Base-by-base conservation (phyloP, 2,888 invertebrate species). In the Lysandra bellargus region DNA sequence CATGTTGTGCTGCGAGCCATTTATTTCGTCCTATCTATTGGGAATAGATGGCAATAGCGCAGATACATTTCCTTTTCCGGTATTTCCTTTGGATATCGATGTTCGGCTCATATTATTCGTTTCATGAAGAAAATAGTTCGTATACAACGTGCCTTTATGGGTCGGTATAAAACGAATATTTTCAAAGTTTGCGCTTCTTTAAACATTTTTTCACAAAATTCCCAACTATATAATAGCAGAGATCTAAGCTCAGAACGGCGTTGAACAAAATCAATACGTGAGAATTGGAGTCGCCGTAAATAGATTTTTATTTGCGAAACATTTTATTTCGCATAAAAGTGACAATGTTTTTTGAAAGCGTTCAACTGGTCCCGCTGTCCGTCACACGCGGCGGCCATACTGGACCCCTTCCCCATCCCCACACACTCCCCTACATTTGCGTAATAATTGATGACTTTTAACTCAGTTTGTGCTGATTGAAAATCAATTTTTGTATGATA, bases 61-160 rank as follows among this genome's bases (percentile, higher is more conserved):
- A 69, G 69, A 69, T 69, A 57, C 76, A 76, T 76, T 76, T 76
- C 76, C 76, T 53, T 53, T 76, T 76, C 76, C 76, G 76, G 49
- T 76, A 75, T 44, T 44, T 75, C 44, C 75, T 75, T 23, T 44
- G 44, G 69, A 69, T 69, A 69, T 69, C 33, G 69, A 69, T 37
- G 69, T 69, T 69, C 33, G 37, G 69, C 69, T 69, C 69, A 69
- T 37, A 69, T 33, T 69, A 69, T 69, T 69, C 69, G 33, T 69
- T 33, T 69, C 23, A 33, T 33, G 37, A 69, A 37, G 69, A 69
- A 69, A 69, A 64, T 30, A 64, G 64, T 64, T 64, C 30, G 64
- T 64, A 64, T 37, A 17, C 33, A 37, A 4, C 7, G 69, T 69
- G 79, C 78, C 81, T 81, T 80, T 81, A 81, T 81, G 78, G 77